Evolutionary conservation across 1,140 invertebrate species (phyloP).

Genomic region (Alviniconcha marisindica): DNA sequence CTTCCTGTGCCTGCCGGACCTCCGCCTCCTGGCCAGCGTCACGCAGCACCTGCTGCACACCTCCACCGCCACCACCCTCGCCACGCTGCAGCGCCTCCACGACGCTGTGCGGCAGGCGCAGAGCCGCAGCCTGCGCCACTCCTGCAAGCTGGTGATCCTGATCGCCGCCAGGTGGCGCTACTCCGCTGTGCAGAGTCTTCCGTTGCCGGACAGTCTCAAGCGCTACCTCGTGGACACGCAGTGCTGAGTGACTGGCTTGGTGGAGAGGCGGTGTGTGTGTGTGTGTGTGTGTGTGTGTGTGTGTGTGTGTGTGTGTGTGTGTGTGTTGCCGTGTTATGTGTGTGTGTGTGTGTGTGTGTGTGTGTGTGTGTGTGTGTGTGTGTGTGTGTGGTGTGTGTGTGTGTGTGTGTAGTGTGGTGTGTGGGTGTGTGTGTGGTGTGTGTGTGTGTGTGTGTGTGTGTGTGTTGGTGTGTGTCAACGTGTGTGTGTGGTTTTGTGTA

Average conservation of each 20-base stretch:
- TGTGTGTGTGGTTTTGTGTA: no score
- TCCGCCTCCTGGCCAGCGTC: conserved; percentile 6
- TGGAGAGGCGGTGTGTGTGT: not conserved
- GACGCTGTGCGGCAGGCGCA: conserved; percentile 8
- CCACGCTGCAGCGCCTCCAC: not conserved
- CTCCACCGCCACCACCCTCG: not conserved
- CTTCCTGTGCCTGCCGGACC: not conserved
- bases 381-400: no score
- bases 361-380: no score
- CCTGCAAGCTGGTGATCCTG: conserved; percentile 4
- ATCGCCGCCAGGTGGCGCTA: not conserved
- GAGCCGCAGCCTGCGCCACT: conserved; percentile 28
- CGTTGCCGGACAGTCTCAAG: conserved; percentile 34
- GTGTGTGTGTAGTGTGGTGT: no score
- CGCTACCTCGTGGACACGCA: conserved; percentile 20
- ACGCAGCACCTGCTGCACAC: conserved; percentile 5
- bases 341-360: no score
- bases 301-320: no score
- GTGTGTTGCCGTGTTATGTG: no score
- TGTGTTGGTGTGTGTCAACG: no score
- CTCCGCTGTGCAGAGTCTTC: not conserved
- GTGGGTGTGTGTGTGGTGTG: no score
- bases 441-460: no score
- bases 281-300: no score
- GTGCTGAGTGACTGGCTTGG: not conserved